A percentile compares a stretch with the other conserved stretches of the same genome.
Evolutionary conservation across 2,113 vertebrate species (phyloP).

Genomic region (Hypocryptadius cinnamomeus): DNA sequence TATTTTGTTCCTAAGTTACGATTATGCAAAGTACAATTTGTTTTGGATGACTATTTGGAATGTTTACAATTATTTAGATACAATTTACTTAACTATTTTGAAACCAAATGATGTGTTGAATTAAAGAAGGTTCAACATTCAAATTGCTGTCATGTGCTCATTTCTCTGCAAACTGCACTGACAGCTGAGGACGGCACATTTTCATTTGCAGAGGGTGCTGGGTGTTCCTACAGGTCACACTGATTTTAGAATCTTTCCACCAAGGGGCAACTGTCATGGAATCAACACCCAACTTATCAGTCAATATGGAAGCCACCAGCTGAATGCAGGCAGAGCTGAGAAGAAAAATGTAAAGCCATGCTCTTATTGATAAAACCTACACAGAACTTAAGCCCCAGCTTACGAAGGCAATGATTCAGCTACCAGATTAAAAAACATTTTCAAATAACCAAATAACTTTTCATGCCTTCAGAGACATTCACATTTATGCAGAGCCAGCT

Average conservation of each 20-base stretch:
- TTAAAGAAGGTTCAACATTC: slow-evolving; percentile 40
- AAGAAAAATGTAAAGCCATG: not conserved
- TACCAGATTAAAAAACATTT: not conserved
- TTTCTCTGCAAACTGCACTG: slow-evolving; percentile 12
- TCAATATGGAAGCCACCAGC: not conserved
- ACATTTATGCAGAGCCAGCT: not conserved
- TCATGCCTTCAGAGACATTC: not conserved
- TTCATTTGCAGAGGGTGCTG: not conserved
- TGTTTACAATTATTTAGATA: slow-evolving; percentile 64
- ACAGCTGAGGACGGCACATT: slow-evolving; percentile 9
- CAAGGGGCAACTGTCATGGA: not conserved
- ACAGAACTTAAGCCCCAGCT: not conserved
- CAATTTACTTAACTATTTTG: slow-evolving; percentile 65
- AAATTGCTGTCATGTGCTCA: slow-evolving; percentile 22
- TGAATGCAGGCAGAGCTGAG: not conserved
- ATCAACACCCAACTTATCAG: not conserved
- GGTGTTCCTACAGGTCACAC: not conserved
- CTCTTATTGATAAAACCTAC: not conserved
- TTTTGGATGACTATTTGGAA: slow-evolving; percentile 49
- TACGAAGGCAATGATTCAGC: not conserved
- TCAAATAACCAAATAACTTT: not conserved
- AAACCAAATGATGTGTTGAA: slow-evolving; percentile 60
- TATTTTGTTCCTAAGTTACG: slow-evolving; percentile 42
- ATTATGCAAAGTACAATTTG: slow-evolving; percentile 49
- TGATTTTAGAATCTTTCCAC: not conserved